Evolutionary conservation across 2,888 invertebrate species (phyloP).

Genomic region (Andrena chrysosceles): DNA sequence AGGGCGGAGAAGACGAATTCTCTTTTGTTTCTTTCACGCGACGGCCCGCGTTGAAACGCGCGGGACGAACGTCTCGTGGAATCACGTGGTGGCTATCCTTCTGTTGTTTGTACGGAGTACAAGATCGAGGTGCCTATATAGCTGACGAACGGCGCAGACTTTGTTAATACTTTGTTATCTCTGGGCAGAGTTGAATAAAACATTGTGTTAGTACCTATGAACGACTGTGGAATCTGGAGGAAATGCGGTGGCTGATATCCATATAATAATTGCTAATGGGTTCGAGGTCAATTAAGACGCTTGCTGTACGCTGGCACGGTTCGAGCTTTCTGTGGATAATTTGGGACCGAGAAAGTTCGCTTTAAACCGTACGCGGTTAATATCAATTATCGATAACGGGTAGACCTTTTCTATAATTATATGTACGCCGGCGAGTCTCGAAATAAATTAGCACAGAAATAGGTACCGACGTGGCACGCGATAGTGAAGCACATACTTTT

Average conservation of each 20-base stretch:
- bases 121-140: constrained; percentile 3
- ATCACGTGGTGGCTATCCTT: constrained; percentile 7
- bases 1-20: constrained; percentile 6
- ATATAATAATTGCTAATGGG: neutral
- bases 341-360: constrained; percentile 12
- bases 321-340: neutral
- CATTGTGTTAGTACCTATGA: constrained; percentile 9
- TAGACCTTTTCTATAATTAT: constrained; percentile 48
- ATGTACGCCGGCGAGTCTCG: neutral
- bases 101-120: constrained; percentile 17
- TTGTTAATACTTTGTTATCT: constrained; percentile 42
- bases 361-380: neutral
- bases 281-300: neutral
- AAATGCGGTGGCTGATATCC: neutral
- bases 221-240: neutral
- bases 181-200: constrained; percentile 22
- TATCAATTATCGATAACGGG: constrained; percentile 52
- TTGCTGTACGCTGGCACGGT: neutral
- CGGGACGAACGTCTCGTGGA: neutral
- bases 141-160: constrained; percentile 16
- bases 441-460: constrained; percentile 23
- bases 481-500: neutral
- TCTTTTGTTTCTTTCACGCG: neutral
- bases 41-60: neutral
- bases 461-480: neutral